Evolutionary conservation across 2,888 invertebrate species (phyloP).

Genomic region (Myopa testacea): DNA sequence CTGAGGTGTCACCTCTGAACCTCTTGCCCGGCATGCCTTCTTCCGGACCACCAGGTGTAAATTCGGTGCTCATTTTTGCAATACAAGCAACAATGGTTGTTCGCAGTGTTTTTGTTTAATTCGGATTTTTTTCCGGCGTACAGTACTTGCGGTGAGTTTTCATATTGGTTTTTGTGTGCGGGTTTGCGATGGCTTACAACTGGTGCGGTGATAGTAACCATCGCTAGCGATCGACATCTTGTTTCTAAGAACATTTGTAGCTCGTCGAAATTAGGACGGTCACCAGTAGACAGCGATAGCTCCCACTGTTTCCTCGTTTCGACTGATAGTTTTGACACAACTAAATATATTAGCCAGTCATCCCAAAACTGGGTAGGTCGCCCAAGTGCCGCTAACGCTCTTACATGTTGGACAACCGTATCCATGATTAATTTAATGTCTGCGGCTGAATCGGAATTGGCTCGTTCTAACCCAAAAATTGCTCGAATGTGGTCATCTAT

Average conservation of each 20-base stretch:
- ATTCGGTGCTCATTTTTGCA: background rate
- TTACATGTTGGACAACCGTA: conserved; percentile 5
- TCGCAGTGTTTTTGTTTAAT: background rate
- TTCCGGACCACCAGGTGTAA: too few relatives aligned
- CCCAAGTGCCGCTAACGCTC: conserved; percentile 4
- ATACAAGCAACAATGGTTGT: background rate
- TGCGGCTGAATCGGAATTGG: background rate
- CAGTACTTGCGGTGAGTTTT: conserved; percentile 4
- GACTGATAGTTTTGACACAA: background rate
- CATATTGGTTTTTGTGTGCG: background rate
- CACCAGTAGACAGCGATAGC: background rate
- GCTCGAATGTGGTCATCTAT: conserved; percentile 15
- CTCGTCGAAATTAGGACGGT: background rate
- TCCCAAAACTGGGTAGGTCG: conserved; percentile 24
- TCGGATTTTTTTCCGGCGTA: background rate
- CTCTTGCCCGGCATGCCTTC: too few relatives aligned
- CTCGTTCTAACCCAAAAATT: background rate
- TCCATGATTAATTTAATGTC: conserved; percentile 11
- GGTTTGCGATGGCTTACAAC: background rate
- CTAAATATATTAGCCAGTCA: conserved; percentile 7
- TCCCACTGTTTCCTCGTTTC: conserved; percentile 5
- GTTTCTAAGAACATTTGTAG: background rate
- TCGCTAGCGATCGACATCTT: background rate
- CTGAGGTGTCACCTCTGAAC: too few relatives aligned
- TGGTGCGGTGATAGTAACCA: background rate